Evolutionary conservation across 2,797 vertebrate species (phyloP).

Genomic region (Pyrocephalus nanus): DNA sequence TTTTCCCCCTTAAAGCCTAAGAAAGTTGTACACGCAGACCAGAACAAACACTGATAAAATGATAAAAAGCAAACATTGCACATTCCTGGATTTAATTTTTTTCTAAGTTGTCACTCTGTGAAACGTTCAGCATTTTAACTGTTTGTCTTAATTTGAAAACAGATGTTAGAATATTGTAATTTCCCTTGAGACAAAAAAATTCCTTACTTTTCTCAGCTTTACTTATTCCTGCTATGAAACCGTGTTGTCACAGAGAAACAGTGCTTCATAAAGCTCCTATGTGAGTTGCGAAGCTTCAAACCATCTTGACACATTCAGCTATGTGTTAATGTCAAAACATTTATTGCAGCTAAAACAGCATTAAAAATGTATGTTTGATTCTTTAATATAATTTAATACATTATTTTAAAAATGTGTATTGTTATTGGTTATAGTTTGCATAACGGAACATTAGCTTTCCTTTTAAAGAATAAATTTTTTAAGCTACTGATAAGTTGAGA

Average conservation of each 20-base stretch:
- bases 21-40: background rate
- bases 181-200: background rate
- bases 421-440: background rate
- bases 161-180: conserved; percentile 51
- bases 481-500: background rate
- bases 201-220: conserved; percentile 27
- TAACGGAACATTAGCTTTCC: background rate
- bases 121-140: conserved; percentile 28
- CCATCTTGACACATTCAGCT: background rate
- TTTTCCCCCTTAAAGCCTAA: background rate
- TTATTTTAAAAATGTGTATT: background rate
- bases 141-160: conserved; percentile 52
- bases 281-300: background rate
- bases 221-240: conserved; percentile 9
- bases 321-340: background rate
- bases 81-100: background rate
- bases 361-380: background rate
- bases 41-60: background rate
- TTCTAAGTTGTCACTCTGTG: background rate
- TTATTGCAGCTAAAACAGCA: background rate
- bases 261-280: background rate
- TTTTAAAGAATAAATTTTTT: background rate
- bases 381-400: background rate
- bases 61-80: background rate
- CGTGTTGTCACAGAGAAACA: background rate